These are phyloP conservation scores for Bryconaethiops microstoma DNA, from an alignment of 2,797 vertebrate genomes.

Conservation along the genomic window DNA sequence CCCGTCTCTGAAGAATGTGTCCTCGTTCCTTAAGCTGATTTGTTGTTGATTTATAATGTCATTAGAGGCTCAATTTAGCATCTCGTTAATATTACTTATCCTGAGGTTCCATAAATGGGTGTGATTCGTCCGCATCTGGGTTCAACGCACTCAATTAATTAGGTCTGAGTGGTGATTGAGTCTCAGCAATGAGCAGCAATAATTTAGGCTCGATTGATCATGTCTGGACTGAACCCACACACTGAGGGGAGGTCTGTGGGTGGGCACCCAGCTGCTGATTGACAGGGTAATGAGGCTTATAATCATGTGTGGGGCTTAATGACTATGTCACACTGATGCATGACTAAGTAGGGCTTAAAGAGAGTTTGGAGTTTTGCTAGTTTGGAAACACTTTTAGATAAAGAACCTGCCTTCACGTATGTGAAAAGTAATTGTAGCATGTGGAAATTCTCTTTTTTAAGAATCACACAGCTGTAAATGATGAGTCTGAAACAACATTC, in stretches of 20 bases:
- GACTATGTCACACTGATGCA: constrained; percentile 56
- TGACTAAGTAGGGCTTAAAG: constrained; percentile 44
- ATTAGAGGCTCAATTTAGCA: constrained; percentile 71
- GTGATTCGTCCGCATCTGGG: constrained; percentile 70
- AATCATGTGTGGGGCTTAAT: constrained; percentile 58
- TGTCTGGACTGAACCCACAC: constrained; percentile 51
- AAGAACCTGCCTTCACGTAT: constrained; percentile 17
- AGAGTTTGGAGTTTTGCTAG: constrained; percentile 42
- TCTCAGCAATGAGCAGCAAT: constrained; percentile 56
- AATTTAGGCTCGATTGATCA: constrained; percentile 59
- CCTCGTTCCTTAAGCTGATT: constrained; percentile 72
- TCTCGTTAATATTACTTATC: constrained; percentile 65
- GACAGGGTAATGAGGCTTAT: constrained; percentile 61
- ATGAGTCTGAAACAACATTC: neutral
- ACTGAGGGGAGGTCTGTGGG: constrained; percentile 50
- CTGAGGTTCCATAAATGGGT: constrained; percentile 64
- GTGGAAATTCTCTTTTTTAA: neutral
- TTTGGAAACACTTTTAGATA: constrained; percentile 43
- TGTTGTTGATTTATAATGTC: constrained; percentile 75
- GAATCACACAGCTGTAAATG: neutral
- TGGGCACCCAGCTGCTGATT: constrained; percentile 53
- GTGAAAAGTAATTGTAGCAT: neutral
- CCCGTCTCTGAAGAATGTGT: constrained; percentile 42
- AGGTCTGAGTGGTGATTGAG: constrained; percentile 59
- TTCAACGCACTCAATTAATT: constrained; percentile 70